Conservation (phyloP, 1,140 invertebrate species). For the Drosophila tropicalis region DNA sequence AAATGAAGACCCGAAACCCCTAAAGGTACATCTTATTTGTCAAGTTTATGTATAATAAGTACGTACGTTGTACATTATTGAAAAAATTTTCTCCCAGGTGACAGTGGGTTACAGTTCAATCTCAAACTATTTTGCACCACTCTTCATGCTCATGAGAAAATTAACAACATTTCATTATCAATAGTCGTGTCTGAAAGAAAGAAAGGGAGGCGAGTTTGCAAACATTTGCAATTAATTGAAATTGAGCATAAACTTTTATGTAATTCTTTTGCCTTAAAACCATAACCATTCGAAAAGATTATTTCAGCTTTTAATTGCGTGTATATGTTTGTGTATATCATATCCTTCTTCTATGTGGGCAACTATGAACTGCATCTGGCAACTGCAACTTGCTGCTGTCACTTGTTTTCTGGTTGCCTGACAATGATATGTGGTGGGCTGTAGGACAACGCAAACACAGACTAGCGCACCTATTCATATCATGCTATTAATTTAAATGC, state of each 20-base stretch:
- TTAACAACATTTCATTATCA: no score
- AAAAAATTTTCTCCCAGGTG: neutral
- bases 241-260: neutral
- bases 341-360: neutral
- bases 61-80: neutral
- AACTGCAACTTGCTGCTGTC: slow-evolving; percentile 40
- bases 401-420: slow-evolving; percentile 8
- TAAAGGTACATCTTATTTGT: neutral
- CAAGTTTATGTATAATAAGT: neutral
- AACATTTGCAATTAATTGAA: no score
- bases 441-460: slow-evolving; percentile 11
- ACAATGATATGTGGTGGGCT: slow-evolving; percentile 26
- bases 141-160: no score
- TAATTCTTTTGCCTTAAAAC: neutral
- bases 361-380: slow-evolving; percentile 1
- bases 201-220: no score
- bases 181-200: no score
- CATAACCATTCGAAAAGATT: neutral
- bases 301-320: neutral
- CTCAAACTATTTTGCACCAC: no score
- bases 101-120: no score
- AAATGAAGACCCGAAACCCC: neutral
- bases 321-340: neutral
- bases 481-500: slow-evolving; percentile 54
- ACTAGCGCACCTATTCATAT: slow-evolving; percentile 9